Percentiles rank a stretch among this genome's conserved stretches.
phyloP scores from a whole-genome alignment of 2,797 vertebrate species.

The Smutsia temminckii region DNA sequence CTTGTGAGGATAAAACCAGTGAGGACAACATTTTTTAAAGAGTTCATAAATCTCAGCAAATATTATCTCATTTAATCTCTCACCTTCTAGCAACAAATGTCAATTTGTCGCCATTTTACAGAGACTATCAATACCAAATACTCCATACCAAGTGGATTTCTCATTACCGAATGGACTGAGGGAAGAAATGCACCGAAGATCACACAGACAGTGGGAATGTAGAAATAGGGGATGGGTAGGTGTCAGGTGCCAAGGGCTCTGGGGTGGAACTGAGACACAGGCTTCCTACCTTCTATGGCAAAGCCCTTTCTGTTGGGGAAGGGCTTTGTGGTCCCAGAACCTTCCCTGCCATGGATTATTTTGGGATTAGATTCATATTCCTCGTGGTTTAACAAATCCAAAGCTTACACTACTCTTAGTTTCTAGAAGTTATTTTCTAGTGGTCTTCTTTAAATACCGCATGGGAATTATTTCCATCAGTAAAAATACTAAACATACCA shows the following conservation, averaged over 20 bases:
- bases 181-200: neutral
- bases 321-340: neutral
- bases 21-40: neutral
- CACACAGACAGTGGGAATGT: neutral
- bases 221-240: rapidly evolving
- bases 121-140: neutral
- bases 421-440: constrained; percentile 28
- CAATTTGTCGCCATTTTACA: neutral
- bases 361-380: neutral
- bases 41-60: neutral
- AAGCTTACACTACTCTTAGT: neutral
- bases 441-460: neutral
- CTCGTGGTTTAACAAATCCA: neutral
- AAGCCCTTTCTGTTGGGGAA: neutral
- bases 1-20: neutral
- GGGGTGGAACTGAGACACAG: neutral
- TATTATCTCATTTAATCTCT: neutral
- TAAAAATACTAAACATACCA: neutral
- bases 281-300: neutral
- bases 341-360: neutral
- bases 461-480: constrained; percentile 26
- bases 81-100: neutral
- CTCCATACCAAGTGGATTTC: neutral
- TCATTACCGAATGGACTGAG: neutral
- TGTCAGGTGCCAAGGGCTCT: neutral